Percentiles rank a stretch among this genome's conserved stretches.
phyloP scores from a whole-genome alignment of 2,113 vertebrate species.

The Takifugu flavidus region DNA sequence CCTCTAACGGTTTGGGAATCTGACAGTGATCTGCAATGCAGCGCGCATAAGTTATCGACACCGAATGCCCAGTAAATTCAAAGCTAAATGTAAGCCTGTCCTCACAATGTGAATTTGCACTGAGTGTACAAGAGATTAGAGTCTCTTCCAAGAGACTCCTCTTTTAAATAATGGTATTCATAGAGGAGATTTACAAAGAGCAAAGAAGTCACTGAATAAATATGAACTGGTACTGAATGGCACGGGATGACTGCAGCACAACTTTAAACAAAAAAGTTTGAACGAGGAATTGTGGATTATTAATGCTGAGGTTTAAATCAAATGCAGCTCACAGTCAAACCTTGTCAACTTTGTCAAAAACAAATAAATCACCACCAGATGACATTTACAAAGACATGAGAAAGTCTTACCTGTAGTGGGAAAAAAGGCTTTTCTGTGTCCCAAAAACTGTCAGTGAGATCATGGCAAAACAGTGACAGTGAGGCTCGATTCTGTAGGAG shows the following conservation, averaged over 20 bases:
- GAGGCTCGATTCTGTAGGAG: slow-evolving; percentile 38
- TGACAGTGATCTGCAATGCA: no score
- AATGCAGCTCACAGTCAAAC: slow-evolving; percentile 14
- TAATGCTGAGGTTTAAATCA: slow-evolving; percentile 29
- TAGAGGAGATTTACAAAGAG: slow-evolving; percentile 48
- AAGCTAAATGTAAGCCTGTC: neutral
- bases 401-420: slow-evolving; percentile 57
- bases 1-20: no score
- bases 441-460: slow-evolving; percentile 41
- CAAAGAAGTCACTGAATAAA: slow-evolving; percentile 49
- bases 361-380: neutral
- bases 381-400: neutral
- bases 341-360: neutral
- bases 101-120: slow-evolving; percentile 22
- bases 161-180: slow-evolving; percentile 40
- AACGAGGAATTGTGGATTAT: slow-evolving; percentile 2
- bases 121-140: slow-evolving; percentile 47
- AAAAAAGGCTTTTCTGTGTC: slow-evolving; percentile 27
- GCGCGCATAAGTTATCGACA: neutral
- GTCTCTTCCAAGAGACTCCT: slow-evolving; percentile 40
- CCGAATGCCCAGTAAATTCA: neutral
- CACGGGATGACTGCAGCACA: slow-evolving; percentile 30
- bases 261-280: neutral
- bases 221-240: slow-evolving; percentile 30
- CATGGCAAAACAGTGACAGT: slow-evolving; percentile 46